Evolutionary conservation across 1,140 invertebrate species (phyloP).

Genomic region (Melipona quadrifasciata): DNA sequence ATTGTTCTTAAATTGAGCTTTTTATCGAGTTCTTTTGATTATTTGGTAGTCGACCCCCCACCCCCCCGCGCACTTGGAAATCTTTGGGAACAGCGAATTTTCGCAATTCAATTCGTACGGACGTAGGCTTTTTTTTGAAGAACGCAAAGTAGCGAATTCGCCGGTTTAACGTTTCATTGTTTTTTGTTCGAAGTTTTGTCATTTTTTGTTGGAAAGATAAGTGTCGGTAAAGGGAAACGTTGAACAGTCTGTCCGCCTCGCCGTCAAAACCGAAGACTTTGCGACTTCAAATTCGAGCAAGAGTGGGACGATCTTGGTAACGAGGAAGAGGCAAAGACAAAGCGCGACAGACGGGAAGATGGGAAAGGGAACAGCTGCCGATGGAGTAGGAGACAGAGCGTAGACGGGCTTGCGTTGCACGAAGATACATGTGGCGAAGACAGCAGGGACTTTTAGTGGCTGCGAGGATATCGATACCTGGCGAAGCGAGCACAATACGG

Average conservation of each 20-base stretch:
- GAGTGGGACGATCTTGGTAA: too few relatives aligned
- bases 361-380: not conserved
- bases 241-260: too few relatives aligned
- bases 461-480: conserved; percentile 38
- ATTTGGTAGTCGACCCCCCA: not conserved
- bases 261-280: too few relatives aligned
- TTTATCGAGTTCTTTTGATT: not conserved
- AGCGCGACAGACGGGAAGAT: not conserved
- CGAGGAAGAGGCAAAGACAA: not conserved
- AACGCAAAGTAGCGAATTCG: not conserved
- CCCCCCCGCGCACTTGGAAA: not conserved
- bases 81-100: not conserved
- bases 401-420: not conserved
- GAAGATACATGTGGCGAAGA: conserved; percentile 50
- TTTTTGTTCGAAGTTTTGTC: not conserved
- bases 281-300: not conserved
- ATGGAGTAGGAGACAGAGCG: not conserved
- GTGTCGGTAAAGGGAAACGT: too few relatives aligned
- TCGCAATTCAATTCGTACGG: not conserved
- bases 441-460: conserved; percentile 60
- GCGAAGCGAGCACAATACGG: conserved; percentile 1
- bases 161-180: not conserved
- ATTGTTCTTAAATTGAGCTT: not conserved
- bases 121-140: not conserved
- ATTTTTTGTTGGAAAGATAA: not conserved